Conservation (phyloP, 2,797 vertebrate genomes). For the Acropternis orthonyx region DNA sequence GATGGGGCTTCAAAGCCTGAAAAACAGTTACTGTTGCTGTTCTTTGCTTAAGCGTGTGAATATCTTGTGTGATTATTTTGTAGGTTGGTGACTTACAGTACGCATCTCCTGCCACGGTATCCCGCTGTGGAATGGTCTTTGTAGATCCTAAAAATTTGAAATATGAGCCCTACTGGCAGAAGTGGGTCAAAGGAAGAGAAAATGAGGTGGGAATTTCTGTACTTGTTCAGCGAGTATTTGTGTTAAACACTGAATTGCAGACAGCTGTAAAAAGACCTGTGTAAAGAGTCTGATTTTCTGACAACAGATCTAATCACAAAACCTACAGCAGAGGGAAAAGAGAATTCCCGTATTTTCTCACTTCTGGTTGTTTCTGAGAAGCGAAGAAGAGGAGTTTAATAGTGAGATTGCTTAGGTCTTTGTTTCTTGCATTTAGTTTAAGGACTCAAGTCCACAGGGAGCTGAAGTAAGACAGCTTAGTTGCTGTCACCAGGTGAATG, state of each 20-base stretch:
- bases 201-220: conserved; percentile 75
- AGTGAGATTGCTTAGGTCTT: neutral
- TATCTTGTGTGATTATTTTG: neutral
- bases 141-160: conserved; percentile 95
- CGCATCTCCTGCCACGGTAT: conserved; percentile 95
- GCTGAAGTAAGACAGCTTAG: neutral
- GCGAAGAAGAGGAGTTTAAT: neutral
- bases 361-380: neutral
- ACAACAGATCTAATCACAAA: neutral
- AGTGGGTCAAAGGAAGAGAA: conserved; percentile 83
- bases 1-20: neutral
- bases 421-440: neutral
- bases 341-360: neutral
- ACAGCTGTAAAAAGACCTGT: neutral
- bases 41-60: neutral
- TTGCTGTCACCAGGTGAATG: neutral
- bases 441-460: neutral
- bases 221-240: neutral
- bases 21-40: neutral
- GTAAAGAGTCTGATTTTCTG: neutral
- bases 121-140: conserved; percentile 97
- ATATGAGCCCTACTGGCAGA: conserved; percentile 91
- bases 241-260: neutral
- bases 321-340: neutral
- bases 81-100: conserved; percentile 96